A percentile compares a stretch with the other conserved stretches of the same genome.
Conservation (phyloP, 2,888 invertebrate genomes). For the Orgyia antiqua region DNA sequence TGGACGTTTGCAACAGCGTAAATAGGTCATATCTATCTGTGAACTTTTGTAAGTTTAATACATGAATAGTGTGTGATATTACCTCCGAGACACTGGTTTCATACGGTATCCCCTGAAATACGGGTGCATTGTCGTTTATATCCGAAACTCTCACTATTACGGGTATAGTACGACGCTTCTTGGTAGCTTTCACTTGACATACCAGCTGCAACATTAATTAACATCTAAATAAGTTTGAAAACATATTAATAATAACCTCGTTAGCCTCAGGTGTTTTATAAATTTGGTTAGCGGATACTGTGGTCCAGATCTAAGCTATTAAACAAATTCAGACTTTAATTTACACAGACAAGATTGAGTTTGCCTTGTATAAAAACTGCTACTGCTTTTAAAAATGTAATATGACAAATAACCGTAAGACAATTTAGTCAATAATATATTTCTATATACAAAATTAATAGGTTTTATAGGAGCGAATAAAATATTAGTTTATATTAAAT, state of each 20-base stretch:
- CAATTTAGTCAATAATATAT: constrained; percentile 18
- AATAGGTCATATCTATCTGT: too few species aligned
- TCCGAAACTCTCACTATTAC: constrained; percentile 93
- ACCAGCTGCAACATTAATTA: constrained; percentile 81
- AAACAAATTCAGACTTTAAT: constrained; percentile 2
- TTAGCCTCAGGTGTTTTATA: constrained; percentile 20
- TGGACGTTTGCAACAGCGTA: too few species aligned
- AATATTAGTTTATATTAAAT: too few species aligned
- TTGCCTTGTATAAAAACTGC: constrained; percentile 1
- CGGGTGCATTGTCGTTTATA: constrained; percentile 93
- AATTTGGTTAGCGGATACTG: constrained; percentile 13
- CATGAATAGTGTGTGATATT: too few species aligned
- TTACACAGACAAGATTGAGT: background rate
- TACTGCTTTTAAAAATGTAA: constrained; percentile 17
- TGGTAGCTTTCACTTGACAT: constrained; percentile 88
- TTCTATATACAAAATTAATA: constrained; percentile 22
- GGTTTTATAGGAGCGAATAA: too few species aligned
- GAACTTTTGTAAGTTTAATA: too few species aligned
- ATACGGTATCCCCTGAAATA: constrained; percentile 90
- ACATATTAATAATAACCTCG: constrained; percentile 25
- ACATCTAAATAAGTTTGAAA: constrained; percentile 21
- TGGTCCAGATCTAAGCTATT: background rate
- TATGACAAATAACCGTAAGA: constrained; percentile 24
- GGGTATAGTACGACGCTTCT: constrained; percentile 90
- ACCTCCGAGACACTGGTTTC: constrained; percentile 92